A percentile compares a stretch with the other conserved stretches of the same genome.
phyloP scores from a whole-genome alignment of 2,888 invertebrate species.

The Platynereis dumerilii region DNA sequence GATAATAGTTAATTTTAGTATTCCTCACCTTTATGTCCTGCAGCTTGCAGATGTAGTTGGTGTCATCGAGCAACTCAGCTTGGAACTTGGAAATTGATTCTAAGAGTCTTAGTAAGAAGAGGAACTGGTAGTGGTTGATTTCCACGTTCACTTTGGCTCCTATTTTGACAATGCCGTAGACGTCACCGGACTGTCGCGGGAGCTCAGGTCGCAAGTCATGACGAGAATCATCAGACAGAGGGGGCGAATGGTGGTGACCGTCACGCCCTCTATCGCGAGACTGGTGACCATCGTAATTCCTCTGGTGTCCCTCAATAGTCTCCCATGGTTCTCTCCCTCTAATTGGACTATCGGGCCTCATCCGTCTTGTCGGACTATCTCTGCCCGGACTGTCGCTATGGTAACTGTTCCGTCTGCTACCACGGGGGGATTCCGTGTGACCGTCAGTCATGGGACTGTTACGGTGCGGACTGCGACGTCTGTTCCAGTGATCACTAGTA shows the following conservation, averaged over 20 bases:
- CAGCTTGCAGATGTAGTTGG: conserved; percentile 23
- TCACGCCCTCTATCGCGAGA: too few relatives aligned
- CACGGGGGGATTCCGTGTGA: too few relatives aligned
- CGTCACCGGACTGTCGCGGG: conserved; percentile 61
- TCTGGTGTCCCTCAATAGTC: too few relatives aligned
- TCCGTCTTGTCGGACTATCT: too few relatives aligned
- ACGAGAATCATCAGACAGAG: background rate
- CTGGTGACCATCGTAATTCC: too few relatives aligned
- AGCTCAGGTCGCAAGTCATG: background rate
- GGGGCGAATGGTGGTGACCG: too few relatives aligned
- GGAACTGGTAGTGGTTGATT: conserved; percentile 90
- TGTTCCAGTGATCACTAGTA: background rate
- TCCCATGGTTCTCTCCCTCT: background rate
- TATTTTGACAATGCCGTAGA: conserved; percentile 82
- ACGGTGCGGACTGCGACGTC: background rate
- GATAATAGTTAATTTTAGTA: too few relatives aligned
- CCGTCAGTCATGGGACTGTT: too few relatives aligned
- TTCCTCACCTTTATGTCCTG: conserved; percentile 12
- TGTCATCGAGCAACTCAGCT: conserved; percentile 48
- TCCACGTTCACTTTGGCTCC: conserved; percentile 86
- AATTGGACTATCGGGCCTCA: background rate
- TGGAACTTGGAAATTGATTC: conserved; percentile 71
- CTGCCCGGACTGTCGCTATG: too few relatives aligned
- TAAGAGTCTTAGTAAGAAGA: conserved; percentile 83
- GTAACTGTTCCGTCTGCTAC: too few relatives aligned